These are phyloP conservation scores for Rhinichthys osculus DNA, from an alignment of 2,797 vertebrate species.

Conservation along the genomic window DNA sequence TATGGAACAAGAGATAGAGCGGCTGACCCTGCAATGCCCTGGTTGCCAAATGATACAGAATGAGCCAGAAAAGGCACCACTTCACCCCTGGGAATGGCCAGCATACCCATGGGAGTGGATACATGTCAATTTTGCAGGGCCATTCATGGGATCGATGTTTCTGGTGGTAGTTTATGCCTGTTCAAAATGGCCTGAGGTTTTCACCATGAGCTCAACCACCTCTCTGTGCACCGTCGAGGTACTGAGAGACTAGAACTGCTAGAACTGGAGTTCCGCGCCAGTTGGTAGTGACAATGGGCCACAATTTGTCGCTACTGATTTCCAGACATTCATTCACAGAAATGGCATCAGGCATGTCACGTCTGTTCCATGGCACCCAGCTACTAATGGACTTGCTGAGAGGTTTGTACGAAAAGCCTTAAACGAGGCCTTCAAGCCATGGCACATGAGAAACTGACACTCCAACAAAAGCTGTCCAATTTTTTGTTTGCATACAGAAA, in stretches of 20 bases:
- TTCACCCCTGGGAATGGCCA: slow-evolving; percentile 18
- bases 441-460: background rate
- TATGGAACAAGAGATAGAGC: slow-evolving; percentile 13
- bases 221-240: background rate
- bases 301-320: background rate
- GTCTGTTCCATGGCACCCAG: background rate
- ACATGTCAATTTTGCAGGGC: slow-evolving; percentile 27
- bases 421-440: background rate
- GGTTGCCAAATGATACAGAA: slow-evolving; percentile 25
- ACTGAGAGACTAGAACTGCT: background rate
- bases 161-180: slow-evolving; percentile 13
- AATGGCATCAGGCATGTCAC: background rate
- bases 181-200: too few species aligned
- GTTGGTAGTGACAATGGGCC: background rate
- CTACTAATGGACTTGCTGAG: background rate
- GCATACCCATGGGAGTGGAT: background rate
- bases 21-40: background rate
- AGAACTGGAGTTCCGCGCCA: background rate
- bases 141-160: slow-evolving; percentile 13
- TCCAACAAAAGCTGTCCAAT: background rate
- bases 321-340: background rate
- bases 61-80: background rate
- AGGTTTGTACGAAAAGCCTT: background rate
- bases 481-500: slow-evolving; percentile 7
- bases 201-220: background rate